Evolutionary conservation across 2,113 vertebrate species (phyloP).

Genomic region (Nipponia nippon): DNA sequence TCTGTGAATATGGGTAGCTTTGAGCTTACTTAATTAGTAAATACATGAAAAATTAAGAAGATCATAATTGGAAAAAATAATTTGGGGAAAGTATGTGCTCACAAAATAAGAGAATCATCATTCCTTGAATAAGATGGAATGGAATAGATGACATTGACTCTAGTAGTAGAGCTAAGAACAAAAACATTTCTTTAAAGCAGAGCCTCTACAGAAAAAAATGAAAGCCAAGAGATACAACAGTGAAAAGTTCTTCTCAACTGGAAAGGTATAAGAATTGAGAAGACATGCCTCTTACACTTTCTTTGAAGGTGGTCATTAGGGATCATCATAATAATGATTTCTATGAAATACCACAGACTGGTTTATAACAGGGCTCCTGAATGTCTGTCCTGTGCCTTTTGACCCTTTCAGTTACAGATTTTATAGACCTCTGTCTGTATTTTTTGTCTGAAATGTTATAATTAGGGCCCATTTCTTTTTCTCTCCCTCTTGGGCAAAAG

Average conservation of each 20-base stretch:
- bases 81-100: rapidly evolving
- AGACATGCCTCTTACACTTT: not conserved
- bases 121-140: not conserved
- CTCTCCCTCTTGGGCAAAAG: not conserved
- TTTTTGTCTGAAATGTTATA: not conserved
- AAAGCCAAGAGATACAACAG: not conserved
- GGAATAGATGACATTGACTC: not conserved
- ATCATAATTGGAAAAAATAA: not conserved
- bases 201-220: not conserved
- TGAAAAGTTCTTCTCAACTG: not conserved
- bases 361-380: not conserved
- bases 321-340: not conserved
- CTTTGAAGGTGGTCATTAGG: not conserved
- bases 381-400: rapidly evolving
- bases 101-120: not conserved
- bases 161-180: not conserved
- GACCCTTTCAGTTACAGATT: not conserved
- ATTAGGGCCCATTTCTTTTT: not conserved
- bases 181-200: not conserved
- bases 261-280: not conserved
- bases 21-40: not conserved
- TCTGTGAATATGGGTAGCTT: not conserved
- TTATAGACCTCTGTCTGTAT: not conserved
- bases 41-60: not conserved
- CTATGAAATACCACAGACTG: not conserved